Evolutionary conservation across 53 echinoderm and acorn worm species (phyloP), one percentile per base, ranked within the genome.

Genomic region (Antedon mediterranea): DNA sequence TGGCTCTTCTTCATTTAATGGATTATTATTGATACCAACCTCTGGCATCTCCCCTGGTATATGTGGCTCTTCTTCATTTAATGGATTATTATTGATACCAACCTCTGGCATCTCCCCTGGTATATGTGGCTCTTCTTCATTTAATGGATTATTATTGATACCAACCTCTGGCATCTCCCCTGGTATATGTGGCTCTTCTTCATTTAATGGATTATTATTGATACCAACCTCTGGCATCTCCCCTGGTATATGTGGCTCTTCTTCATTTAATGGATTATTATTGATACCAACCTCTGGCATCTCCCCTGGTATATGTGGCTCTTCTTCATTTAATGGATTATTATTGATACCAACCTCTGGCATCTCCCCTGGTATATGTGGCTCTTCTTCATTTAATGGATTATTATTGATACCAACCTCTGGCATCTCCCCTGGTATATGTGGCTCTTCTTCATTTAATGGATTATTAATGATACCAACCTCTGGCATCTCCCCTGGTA

Each of bases 81-180:
- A 30, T 37, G n/a, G n/a, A n/a, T n/a, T n/a, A n/a, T n/a, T 31
- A 32, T 76, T 4, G 3, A 20, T 31, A 75, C 23, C 73, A 73
- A 94, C 95, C 82, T 94, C 95, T 29, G 95, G 95, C 76, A 91
- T 85, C 34, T 94, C 89, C 43, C 91, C 90, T 42, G 87, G 84
- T 34, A 83, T 86, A 15, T 86, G 43, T 2, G 84, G 79, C 28
- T 88, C 81, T 3, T 88, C 88, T 32, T 85, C 84, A 27, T 87
- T 87, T 0, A 72, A 30, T 37, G n/a, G n/a, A n/a, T n/a, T n/a
- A n/a, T n/a, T 31, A 32, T 76, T 4, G 3, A 20, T 31, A 75
- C 23, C 73, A 73, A 94, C 95, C 82, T 94, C 95, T 29, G 95
- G 95, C 76, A 91, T 85, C 34, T 94, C 89, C 43, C 91, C 90